Percentiles rank a stretch among this genome's conserved stretches.
These are phyloP conservation scores for Acanthisitta chloris DNA, from an alignment of 2,113 vertebrate species.

Conservation along the genomic window DNA sequence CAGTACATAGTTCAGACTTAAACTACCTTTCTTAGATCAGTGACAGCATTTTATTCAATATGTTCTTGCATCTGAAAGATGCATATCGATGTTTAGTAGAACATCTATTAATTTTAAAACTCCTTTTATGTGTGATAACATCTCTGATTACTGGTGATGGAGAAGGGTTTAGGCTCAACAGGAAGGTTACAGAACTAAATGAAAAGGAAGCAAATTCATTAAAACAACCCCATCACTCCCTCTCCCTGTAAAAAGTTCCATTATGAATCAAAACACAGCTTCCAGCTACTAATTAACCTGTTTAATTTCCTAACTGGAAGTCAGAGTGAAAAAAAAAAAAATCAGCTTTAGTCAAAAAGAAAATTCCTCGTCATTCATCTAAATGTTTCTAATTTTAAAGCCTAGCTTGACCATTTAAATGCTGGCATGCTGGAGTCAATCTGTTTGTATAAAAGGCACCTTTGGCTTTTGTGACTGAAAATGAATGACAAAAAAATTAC, in stretches of 20 bases:
- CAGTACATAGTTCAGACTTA: background rate
- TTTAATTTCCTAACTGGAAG: background rate
- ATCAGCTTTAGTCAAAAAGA: background rate
- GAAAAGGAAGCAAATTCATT: background rate
- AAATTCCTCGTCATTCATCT: background rate
- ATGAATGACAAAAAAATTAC: conserved; percentile 21
- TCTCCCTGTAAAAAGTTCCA: background rate
- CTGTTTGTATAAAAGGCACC: background rate
- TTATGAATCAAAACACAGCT: background rate
- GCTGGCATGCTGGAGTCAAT: background rate
- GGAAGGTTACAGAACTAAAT: background rate
- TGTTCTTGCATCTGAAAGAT: background rate
- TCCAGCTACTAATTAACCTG: background rate
- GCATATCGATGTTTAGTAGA: background rate
- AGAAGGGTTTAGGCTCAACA: rapidly evolving
- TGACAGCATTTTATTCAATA: background rate
- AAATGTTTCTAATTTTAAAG: conserved; percentile 6
- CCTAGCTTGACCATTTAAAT: background rate
- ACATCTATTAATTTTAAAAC: background rate
- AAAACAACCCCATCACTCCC: rapidly evolving
- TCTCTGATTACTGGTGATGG: background rate
- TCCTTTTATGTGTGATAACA: background rate
- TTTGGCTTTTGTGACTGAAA: background rate
- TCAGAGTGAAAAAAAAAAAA: background rate
- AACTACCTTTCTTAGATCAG: background rate